A percentile compares a stretch with the other conserved stretches of the same genome.
Evolutionary conservation across 2,797 vertebrate genomes (phyloP).

Genomic region (Anas bernieri): DNA sequence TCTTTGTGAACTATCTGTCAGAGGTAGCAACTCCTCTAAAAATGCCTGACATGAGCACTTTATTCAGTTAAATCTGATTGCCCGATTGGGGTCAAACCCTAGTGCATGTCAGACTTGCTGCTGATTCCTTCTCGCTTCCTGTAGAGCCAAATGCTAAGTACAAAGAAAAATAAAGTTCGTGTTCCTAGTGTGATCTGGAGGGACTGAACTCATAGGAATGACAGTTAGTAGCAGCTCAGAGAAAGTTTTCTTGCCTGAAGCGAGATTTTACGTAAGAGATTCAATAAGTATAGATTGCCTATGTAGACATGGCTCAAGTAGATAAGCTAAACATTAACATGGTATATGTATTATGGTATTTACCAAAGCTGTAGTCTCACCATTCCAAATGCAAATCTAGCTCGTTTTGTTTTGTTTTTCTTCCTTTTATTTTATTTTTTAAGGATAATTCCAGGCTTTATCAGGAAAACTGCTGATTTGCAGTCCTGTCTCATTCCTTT

Average conservation of each 20-base stretch:
- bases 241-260: too few relatives aligned
- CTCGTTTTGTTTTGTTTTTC: background rate
- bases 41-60: background rate
- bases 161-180: background rate
- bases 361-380: background rate
- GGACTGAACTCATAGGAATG: too few relatives aligned
- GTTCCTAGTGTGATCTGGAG: background rate
- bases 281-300: background rate
- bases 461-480: background rate
- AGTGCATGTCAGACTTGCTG: background rate
- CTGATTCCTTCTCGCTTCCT: background rate
- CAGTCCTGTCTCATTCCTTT: background rate
- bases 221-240: too few relatives aligned
- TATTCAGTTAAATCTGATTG: background rate
- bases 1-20: background rate
- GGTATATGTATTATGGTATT: background rate
- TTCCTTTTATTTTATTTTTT: background rate
- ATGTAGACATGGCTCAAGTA: background rate
- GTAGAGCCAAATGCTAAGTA: background rate
- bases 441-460: background rate
- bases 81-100: background rate
- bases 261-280: background rate
- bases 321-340: background rate
- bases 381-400: background rate
- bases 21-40: background rate